A percentile compares a stretch with the other conserved stretches of the same genome.
Evolutionary conservation across 2,888 invertebrate genomes (phyloP).

Genomic region (Pseudococcus jackbeardsleyi): DNA sequence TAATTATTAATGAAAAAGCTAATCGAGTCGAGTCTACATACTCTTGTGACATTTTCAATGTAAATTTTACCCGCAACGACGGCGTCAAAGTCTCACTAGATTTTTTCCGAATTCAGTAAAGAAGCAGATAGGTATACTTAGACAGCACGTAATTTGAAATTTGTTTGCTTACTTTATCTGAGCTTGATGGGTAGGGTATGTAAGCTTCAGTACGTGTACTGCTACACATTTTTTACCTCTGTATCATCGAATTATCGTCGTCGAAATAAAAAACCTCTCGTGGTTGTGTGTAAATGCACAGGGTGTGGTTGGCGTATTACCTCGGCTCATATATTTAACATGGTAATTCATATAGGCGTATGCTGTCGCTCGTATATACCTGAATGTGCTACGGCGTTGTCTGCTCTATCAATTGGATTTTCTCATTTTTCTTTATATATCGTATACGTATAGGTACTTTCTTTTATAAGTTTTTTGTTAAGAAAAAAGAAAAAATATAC

Average conservation of each 20-base stretch:
- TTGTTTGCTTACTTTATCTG: constrained; percentile 39
- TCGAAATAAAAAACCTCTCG: constrained; percentile 20
- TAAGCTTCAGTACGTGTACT: neutral
- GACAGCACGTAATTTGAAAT: constrained; percentile 12
- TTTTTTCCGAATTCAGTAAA: neutral
- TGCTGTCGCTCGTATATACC: neutral
- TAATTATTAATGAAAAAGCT: constrained; percentile 17
- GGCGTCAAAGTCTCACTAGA: neutral
- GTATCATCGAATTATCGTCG: constrained; percentile 33
- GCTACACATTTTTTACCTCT: constrained; percentile 27
- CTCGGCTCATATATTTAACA: constrained; percentile 45
- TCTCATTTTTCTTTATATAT: constrained; percentile 20
- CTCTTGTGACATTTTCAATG: neutral
- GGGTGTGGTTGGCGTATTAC: constrained; percentile 48
- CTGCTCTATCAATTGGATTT: constrained; percentile 33
- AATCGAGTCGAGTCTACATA: neutral
- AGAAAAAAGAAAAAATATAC: neutral
- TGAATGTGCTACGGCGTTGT: constrained; percentile 31
- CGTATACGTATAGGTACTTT: constrained; percentile 27
- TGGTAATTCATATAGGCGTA: constrained; percentile 47
- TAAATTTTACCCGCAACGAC: constrained; percentile 16
- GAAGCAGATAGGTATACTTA: neutral
- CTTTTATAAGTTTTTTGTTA: neutral
- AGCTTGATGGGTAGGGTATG: neutral
- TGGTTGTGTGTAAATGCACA: constrained; percentile 14